Evolutionary conservation across 2,888 invertebrate genomes (phyloP), one percentile per base, ranked within the genome.

Genomic region (Mythimna vitellina): DNA sequence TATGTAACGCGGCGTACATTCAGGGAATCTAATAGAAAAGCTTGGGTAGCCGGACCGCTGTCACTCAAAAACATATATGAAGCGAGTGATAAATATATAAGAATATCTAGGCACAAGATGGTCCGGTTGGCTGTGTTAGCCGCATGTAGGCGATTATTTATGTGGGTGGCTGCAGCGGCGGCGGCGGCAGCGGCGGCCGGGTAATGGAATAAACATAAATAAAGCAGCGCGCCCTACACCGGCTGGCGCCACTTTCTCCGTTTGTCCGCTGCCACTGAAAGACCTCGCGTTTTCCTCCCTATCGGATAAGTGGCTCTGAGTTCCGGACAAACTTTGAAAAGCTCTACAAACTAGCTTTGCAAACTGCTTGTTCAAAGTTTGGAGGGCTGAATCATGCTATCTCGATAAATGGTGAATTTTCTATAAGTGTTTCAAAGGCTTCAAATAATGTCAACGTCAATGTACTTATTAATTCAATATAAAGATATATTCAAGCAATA

Each of bases 131-230:
- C 78, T 84, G 78, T 86, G 81, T 84, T 84, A 76, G 81, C 81
- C 81, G 58, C 73, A 76, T 78, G 83, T 82, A 83, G 74, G 66
- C 69, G 70, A 78, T 84, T 85, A 89, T 89, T 89, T 89, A 89
- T 87, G 82, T 80, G 61, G 78, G 70, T 70, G 86, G 73, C 72
- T 83, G 81, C 81, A 83, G 72, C 73, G 79, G 77, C 81, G 81
- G 73, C 74, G 78, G 69, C 70, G 86, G 73, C 72, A 78, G 77
- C 81, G 81, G 71, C 73, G 78, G 78, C 80, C 77, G 73, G 65
- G 77, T 84, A 81, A 86, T 85, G 83, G 80, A 81, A 84, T 84
- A 78, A 75, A 68, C 84, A 85, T 88, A 88, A 88, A 87, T 88
- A 89, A 88, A 80, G 65, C 67, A 78, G 54, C 65, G 65, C 68